A percentile compares a stretch with the other conserved stretches of the same genome.
Conservation (phyloP, 1,140 invertebrate genomes). For the Helicoverpa armigera region DNA sequence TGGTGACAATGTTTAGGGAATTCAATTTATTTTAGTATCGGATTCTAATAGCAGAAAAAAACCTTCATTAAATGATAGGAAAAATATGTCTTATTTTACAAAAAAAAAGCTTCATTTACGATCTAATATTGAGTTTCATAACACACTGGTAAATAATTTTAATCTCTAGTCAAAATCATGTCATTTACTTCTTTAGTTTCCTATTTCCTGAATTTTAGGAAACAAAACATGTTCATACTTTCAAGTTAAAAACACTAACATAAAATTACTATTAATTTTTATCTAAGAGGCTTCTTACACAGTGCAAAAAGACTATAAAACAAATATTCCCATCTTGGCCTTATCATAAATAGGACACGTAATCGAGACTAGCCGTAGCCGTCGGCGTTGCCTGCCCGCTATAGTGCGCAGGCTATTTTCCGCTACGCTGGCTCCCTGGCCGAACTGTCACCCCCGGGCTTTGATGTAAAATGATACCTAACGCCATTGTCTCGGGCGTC, state of each 20-base stretch:
- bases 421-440: slow-evolving; percentile 54
- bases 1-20: no score
- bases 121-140: no score
- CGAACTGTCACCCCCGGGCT: slow-evolving; percentile 54
- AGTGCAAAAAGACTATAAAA: neutral
- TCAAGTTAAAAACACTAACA: neutral
- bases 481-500: slow-evolving; percentile 50
- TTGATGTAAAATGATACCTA: slow-evolving; percentile 58
- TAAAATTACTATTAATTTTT: neutral
- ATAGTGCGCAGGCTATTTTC: slow-evolving; percentile 61
- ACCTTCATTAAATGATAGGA: neutral
- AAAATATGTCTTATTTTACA: no score
- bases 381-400: slow-evolving; percentile 10
- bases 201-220: no score
- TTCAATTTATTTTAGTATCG: no score
- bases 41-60: neutral
- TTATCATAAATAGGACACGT: slow-evolving; percentile 33
- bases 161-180: no score
- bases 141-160: no score
- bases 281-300: no score
- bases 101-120: no score
- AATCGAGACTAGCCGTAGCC: slow-evolving; percentile 33
- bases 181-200: no score
- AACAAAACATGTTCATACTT: no score
- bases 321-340: slow-evolving; percentile 4